Evolutionary conservation across 2,888 invertebrate genomes (phyloP), one percentile per base, ranked within the genome.

Genomic region (Heteromurus nitidus): DNA sequence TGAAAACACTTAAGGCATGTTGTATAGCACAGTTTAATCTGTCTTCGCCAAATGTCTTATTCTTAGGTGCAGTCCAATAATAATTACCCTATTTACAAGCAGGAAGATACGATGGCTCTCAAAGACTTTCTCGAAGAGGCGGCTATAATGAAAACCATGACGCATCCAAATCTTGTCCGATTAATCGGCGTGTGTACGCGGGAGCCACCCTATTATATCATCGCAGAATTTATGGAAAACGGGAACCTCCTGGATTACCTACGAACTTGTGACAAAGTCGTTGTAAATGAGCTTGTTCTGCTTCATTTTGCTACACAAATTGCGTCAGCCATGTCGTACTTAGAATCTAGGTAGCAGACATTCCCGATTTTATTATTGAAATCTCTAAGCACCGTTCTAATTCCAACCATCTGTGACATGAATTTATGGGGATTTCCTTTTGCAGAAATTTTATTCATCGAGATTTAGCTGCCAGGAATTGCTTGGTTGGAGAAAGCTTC

Each of bases 261-360:
- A 86, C 93, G 99, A 73, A 94, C 94, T 86, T 95, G 94, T 81
- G 95, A 94, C 88, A 93, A 94, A 87, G 94, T 94, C 87, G 94
- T 95, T 88, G 94, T 99, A 68, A 96, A 96, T 87, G 98, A 98
- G 13, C 96, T 98, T 2, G 96, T 97, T 28, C 92, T 99, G 82
- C 96, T 99, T 93, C 97, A 99, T 90, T 99, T 99, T 94, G 99
- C 99, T 65, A 98, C 98, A n/a, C 99, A 99, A 92, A 98, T 99
- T 88, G 97, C 99, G 0, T 95, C 97, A 85, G 99, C 97, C 83
- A 99, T 99, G 99, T 96, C 96, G 89, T 99, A 99, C 90, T 91
- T 99, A 87, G 99, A 87, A 53, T 84, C 86, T 55, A 84, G 87
- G 85, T 86, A 82, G n/a, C n/a, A n/a, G n/a, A n/a, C n/a, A n/a